A percentile compares a stretch with the other conserved stretches of the same genome.
Evolutionary conservation across 1,140 invertebrate species (phyloP).

Genomic region (Pinna nobilis): DNA sequence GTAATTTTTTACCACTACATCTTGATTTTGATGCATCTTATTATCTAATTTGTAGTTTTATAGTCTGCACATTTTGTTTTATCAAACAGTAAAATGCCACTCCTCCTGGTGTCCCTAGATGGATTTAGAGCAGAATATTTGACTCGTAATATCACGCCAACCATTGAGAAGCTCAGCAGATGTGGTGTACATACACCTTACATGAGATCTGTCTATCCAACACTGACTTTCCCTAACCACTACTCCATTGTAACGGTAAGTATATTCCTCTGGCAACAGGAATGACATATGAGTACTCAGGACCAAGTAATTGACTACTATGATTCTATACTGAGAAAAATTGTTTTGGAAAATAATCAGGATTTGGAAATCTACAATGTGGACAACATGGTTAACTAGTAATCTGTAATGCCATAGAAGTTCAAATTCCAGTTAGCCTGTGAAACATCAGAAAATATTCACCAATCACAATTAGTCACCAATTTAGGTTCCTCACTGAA

Average conservation of each 20-base stretch:
- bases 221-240: conserved; percentile 88
- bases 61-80: background rate
- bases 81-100: conserved; percentile 35
- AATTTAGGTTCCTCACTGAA: too few relatives aligned
- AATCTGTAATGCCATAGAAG: too few relatives aligned
- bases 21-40: background rate
- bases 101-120: conserved; percentile 81
- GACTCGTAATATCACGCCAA: conserved; percentile 74
- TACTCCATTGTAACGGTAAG: conserved; percentile 82
- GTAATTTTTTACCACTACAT: background rate
- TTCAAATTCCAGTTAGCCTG: too few relatives aligned
- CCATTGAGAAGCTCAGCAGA: conserved; percentile 76
- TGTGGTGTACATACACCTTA: conserved; percentile 79
- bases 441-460: too few relatives aligned
- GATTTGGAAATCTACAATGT: too few relatives aligned
- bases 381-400: too few relatives aligned
- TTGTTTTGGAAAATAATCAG: too few relatives aligned
- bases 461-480: too few relatives aligned
- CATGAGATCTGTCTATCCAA: conserved; percentile 81
- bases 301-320: too few relatives aligned
- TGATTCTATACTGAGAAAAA: too few relatives aligned
- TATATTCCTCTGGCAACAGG: background rate
- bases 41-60: background rate
- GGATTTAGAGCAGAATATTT: conserved; percentile 84
- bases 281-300: too few relatives aligned